Evolutionary conservation across 2,113 vertebrate genomes (phyloP).

Genomic region (Blennius ocellaris): DNA sequence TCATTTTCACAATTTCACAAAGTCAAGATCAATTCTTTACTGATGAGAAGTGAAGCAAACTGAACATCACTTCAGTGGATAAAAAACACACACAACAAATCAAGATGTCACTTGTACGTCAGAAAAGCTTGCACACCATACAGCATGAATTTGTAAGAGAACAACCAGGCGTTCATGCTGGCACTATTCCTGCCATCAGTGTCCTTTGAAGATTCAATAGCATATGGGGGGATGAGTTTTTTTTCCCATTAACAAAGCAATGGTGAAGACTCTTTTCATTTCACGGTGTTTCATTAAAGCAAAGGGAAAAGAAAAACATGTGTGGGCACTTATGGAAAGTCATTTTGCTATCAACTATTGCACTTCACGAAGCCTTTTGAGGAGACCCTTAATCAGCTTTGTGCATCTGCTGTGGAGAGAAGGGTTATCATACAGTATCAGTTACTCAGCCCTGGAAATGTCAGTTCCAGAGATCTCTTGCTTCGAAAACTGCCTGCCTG

Average conservation of each 20-base stretch:
- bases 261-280: neutral
- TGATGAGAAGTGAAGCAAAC: conserved; percentile 15
- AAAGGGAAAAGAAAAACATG: conserved; percentile 13
- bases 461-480: neutral
- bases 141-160: conserved; percentile 57
- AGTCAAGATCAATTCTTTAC: conserved; percentile 15
- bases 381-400: conserved; percentile 2
- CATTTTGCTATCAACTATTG: conserved; percentile 16
- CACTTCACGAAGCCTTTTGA: conserved; percentile 25
- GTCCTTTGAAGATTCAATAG: conserved; percentile 70
- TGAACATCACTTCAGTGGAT: conserved; percentile 27
- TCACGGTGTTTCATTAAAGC: conserved; percentile 23
- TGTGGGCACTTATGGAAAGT: neutral
- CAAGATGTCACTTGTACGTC: conserved; percentile 68
- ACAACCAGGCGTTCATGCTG: conserved; percentile 62
- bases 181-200: conserved; percentile 56
- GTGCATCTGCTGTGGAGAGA: conserved; percentile 3
- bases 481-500: neutral
- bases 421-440: neutral
- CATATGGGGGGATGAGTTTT: conserved; percentile 74
- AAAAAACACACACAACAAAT: conserved; percentile 47
- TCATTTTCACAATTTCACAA: neutral
- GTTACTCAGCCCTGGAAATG: conserved; percentile 1
- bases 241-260: conserved; percentile 28
- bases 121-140: conserved; percentile 39